phyloP scores from a whole-genome alignment of 2,888 invertebrate genomes.

The Nomada ruficornis region DNA sequence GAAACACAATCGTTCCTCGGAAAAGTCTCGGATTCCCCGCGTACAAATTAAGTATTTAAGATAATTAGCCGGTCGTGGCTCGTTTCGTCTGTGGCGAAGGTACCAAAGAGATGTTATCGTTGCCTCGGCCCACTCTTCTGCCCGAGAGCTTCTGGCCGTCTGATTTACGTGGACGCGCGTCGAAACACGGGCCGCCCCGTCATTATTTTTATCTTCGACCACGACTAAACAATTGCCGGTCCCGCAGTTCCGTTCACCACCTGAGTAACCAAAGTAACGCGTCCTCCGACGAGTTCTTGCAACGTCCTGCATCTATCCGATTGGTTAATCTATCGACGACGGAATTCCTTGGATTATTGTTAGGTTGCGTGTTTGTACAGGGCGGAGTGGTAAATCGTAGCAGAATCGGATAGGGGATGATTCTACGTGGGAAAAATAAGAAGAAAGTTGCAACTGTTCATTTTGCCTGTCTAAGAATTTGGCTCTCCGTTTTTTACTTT shows the following conservation, averaged over 20 bases:
- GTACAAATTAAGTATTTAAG: slow-evolving; percentile 76
- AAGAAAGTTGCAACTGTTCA: no score
- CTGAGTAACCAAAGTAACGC: not conserved
- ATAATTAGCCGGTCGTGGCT: slow-evolving; percentile 74
- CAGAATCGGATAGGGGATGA: no score
- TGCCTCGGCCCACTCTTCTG: not conserved
- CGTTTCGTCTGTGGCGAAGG: slow-evolving; percentile 45
- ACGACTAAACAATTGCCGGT: slow-evolving; percentile 57
- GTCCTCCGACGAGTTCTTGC: not conserved
- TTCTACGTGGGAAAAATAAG: no score
- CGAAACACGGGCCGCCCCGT: slow-evolving; percentile 43
- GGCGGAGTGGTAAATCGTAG: no score
- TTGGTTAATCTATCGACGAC: not conserved
- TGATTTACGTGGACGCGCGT: slow-evolving; percentile 58
- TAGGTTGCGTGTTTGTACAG: no score
- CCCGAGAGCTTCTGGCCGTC: slow-evolving; percentile 36
- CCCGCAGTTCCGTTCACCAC: slow-evolving; percentile 13
- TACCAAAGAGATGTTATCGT: slow-evolving; percentile 57
- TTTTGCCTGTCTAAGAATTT: no score
- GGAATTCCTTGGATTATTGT: not conserved
- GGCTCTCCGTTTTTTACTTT: no score
- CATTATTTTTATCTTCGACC: slow-evolving; percentile 62
- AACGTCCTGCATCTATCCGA: no score
- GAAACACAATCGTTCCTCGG: slow-evolving; percentile 13
- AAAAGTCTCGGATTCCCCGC: slow-evolving; percentile 58